Percentiles rank a stretch among this genome's conserved stretches.
Evolutionary conservation across 2,797 vertebrate species (phyloP).

Genomic region (Poecilia wingei): DNA sequence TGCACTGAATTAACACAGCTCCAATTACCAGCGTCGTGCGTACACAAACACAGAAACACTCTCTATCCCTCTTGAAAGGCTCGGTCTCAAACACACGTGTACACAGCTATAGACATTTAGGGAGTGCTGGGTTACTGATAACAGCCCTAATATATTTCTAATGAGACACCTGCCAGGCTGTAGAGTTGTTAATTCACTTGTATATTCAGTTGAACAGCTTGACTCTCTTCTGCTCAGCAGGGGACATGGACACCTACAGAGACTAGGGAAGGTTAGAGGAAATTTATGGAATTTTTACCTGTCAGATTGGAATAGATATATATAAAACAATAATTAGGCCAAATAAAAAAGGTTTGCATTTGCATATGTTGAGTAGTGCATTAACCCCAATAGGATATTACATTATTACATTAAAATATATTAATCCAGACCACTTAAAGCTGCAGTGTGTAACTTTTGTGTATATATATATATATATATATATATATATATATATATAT

Average conservation of each 20-base stretch:
- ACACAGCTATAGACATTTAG: constrained; percentile 48
- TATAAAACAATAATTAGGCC: background rate
- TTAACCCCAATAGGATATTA: constrained; percentile 3
- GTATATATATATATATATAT: no score
- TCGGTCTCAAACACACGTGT: constrained; percentile 14
- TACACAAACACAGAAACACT: constrained; percentile 19
- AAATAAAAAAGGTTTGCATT: constrained; percentile 20
- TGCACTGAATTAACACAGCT: constrained; percentile 47
- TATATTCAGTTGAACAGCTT: constrained; percentile 66
- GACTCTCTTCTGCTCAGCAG: constrained; percentile 65
- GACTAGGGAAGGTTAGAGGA: constrained; percentile 24
- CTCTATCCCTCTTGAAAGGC: background rate
- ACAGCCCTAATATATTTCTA: constrained; percentile 75
- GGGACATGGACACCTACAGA: constrained; percentile 52
- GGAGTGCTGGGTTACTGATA: constrained; percentile 67
- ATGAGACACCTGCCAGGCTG: constrained; percentile 76
- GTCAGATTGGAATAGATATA: constrained; percentile 46
- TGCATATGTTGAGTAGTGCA: constrained; percentile 2
- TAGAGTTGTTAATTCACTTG: constrained; percentile 69
- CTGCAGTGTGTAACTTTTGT: no score
- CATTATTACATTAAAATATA: background rate
- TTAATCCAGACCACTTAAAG: background rate
- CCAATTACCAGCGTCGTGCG: constrained; percentile 35
- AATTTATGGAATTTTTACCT: constrained; percentile 47
- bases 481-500: no score